These are phyloP conservation scores for Acronicta leporina DNA, from an alignment of 2,888 invertebrate species.

Conservation along the genomic window DNA sequence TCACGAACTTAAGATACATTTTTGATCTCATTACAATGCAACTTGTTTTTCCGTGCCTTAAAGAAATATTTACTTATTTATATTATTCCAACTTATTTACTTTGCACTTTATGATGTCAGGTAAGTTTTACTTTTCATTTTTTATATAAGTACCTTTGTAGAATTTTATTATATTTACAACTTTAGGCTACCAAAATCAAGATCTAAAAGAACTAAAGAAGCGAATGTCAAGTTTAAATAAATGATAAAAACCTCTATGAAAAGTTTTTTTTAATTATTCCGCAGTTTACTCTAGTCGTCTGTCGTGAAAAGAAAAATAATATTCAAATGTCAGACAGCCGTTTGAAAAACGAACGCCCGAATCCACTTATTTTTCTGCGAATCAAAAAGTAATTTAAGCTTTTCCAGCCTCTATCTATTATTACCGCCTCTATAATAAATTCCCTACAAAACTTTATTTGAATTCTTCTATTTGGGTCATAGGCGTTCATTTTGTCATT, in stretches of 20 bases:
- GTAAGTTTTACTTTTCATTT: too few species aligned
- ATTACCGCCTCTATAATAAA: constrained; percentile 38
- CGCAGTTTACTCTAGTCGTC: neutral
- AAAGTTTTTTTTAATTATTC: constrained; percentile 3
- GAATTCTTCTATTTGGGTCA: constrained; percentile 54
- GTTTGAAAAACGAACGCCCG: constrained; percentile 29
- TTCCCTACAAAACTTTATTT: constrained; percentile 50
- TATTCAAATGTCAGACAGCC: constrained; percentile 14
- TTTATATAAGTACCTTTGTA: too few species aligned
- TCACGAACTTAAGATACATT: too few species aligned
- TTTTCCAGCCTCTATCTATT: constrained; percentile 41
- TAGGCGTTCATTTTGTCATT: constrained; percentile 56
- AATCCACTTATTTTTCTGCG: constrained; percentile 20
- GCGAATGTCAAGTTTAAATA: neutral
- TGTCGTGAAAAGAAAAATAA: constrained; percentile 7
- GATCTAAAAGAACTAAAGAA: too few species aligned
- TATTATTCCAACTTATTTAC: too few species aligned
- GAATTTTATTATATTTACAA: too few species aligned
- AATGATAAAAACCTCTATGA: neutral
- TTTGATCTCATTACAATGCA: too few species aligned
- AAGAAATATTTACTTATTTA: too few species aligned
- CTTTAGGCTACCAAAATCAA: too few species aligned
- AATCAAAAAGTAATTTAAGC: constrained; percentile 56
- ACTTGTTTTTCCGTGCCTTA: too few species aligned
- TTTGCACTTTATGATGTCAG: too few species aligned